Evolutionary conservation across 2,113 vertebrate species (phyloP), one percentile per base, ranked within the genome.

Genomic region (Delphinus delphis): DNA sequence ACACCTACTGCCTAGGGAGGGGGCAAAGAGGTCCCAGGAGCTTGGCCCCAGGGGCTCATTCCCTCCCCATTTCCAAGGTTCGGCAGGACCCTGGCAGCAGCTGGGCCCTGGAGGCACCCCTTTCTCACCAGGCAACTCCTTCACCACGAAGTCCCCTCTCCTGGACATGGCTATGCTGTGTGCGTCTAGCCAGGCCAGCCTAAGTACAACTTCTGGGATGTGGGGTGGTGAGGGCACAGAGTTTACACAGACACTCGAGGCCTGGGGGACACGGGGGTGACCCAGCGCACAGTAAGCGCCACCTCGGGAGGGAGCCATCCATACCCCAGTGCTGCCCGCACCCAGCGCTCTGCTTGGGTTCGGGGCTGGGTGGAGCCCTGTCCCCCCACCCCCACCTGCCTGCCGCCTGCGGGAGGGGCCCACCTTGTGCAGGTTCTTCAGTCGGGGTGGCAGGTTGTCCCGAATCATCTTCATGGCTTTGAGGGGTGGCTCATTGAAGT

Each of bases 391-490:
- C 44, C 18, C 0, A 2, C 33, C 41, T 5, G 47, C 62, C 41
- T n/a, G 1, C 18, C 0, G 18, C 73, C 65, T 0, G 65, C 2
- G 0, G 15, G 20, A 3, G 7, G 38, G 25, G 26, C 97, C 36
- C 98, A 99, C 99, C 99, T 99, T 99, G 98, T 99, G 99, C 74
- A 99, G 98, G 14, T 99, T 99, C 97, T 99, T 99, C 10, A 99
- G 99, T 96, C 99, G 99, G 41, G 99, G 99, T 0, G 99, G 99
- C 36, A 99, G 98, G 96, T 99, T 99, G 98, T 99, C 99, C 15
- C 99, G 99, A 90, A 99, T 99, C 99, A 99, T 99, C 97, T 99
- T 99, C 99, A 99, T 99, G 74, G 99, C 99, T 98, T 99, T 99
- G 18, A 99, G 98, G 0, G 99, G 99, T 0, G 99, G 99, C 97